These are phyloP conservation scores for Caenorhabditis inopinata DNA, from an alignment of 1,140 invertebrate species.

Conservation along the genomic window DNA sequence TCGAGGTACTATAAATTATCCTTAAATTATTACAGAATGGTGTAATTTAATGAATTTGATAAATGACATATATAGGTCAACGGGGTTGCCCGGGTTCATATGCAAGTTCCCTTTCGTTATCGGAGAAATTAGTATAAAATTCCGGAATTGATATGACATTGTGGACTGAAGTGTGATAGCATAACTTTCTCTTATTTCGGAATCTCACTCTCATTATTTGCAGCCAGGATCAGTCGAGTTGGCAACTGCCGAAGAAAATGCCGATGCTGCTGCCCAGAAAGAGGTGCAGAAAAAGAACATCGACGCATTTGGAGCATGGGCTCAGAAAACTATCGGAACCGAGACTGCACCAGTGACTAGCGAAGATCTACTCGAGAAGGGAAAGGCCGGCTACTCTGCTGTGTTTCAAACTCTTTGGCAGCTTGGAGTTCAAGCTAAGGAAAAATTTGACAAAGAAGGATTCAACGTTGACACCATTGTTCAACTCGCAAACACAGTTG, in stretches of 20 bases:
- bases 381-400: slow-evolving; percentile 54
- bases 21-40: not conserved
- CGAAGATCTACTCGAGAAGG: slow-evolving; percentile 57
- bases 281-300: slow-evolving; percentile 55
- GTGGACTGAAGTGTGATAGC: too few relatives aligned
- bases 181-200: not conserved
- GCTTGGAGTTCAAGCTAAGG: slow-evolving; percentile 50
- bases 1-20: slow-evolving; percentile 29
- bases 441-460: slow-evolving; percentile 55
- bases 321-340: slow-evolving; percentile 51
- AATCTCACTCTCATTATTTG: not conserved
- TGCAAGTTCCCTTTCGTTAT: too few relatives aligned
- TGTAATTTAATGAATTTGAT: not conserved
- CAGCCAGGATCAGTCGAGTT: slow-evolving; percentile 47
- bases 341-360: slow-evolving; percentile 35
- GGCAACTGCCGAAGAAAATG: slow-evolving; percentile 45
- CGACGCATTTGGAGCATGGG: slow-evolving; percentile 55
- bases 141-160: too few relatives aligned
- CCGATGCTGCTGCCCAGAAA: slow-evolving; percentile 56
- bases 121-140: too few relatives aligned
- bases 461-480: slow-evolving; percentile 53
- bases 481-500: slow-evolving; percentile 28
- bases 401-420: slow-evolving; percentile 56
- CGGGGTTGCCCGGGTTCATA: too few relatives aligned
- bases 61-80: slow-evolving; percentile 27